A percentile compares a stretch with the other conserved stretches of the same genome.
Conservation (phyloP, 2,113 vertebrate genomes). For the Oreochromis spilurus region DNA sequence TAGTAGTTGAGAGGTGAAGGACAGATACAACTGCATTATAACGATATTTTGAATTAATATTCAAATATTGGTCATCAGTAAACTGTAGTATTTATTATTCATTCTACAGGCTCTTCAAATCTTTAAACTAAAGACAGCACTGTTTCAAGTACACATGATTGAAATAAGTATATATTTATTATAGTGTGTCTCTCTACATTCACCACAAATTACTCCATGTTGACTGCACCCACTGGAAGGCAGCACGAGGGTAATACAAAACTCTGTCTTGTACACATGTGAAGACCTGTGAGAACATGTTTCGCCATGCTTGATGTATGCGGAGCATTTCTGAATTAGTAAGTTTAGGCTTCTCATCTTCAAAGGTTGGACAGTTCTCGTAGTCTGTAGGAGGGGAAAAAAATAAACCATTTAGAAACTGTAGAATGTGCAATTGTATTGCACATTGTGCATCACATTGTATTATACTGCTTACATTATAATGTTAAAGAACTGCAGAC, state of each 20-base stretch:
- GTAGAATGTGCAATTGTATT: background rate
- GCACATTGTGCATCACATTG: background rate
- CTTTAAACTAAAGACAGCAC: background rate
- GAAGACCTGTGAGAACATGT: background rate
- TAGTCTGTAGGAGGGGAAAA: background rate
- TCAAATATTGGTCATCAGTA: background rate
- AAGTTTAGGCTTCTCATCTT: too few relatives aligned
- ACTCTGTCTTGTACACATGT: background rate
- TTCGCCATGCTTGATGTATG: background rate
- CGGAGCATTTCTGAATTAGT: background rate
- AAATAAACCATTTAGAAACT: background rate
- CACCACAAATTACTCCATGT: background rate
- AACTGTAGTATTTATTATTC: background rate
- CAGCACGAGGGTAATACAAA: background rate
- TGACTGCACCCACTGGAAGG: background rate
- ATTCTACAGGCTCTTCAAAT: background rate
- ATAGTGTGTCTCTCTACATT: background rate
- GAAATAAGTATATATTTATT: background rate
- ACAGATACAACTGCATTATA: background rate
- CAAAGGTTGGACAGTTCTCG: background rate
- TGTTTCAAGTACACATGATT: background rate
- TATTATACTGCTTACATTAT: background rate
- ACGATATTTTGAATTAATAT: background rate
- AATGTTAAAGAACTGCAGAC: background rate
- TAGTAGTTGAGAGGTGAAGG: background rate